Evolutionary conservation across 2,797 vertebrate species (phyloP).

Genomic region (Pantherophis alleghaniensis): DNA sequence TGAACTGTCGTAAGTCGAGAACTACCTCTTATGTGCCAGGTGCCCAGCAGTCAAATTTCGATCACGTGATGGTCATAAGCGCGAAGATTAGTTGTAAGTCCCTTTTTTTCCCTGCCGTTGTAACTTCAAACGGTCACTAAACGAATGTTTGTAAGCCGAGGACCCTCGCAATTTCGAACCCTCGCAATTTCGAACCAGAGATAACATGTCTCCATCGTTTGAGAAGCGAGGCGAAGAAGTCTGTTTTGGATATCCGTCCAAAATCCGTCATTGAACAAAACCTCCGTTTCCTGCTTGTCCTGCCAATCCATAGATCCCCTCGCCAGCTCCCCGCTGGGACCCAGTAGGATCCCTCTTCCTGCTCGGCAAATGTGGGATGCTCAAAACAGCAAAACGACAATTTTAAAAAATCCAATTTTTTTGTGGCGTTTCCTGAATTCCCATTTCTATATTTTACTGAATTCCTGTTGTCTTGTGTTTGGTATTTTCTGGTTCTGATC

Average conservation of each 20-base stretch:
- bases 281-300: slow-evolving; percentile 40
- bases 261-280: slow-evolving; percentile 47
- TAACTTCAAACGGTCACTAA: too few species aligned
- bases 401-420: accelerated
- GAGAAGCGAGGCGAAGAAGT: slow-evolving; percentile 59
- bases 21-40: too few species aligned
- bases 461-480: not conserved
- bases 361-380: not conserved
- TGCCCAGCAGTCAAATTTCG: too few species aligned
- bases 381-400: not conserved
- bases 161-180: not conserved
- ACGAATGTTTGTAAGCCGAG: too few species aligned
- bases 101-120: too few species aligned
- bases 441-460: not conserved
- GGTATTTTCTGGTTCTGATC: not conserved
- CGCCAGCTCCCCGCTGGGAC: slow-evolving; percentile 22
- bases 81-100: too few species aligned
- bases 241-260: slow-evolving; percentile 39
- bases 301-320: slow-evolving; percentile 36
- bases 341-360: not conserved
- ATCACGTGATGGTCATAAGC: too few species aligned
- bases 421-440: not conserved
- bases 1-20: too few species aligned
- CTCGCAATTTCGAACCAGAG: slow-evolving; percentile 38
- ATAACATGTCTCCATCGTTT: slow-evolving; percentile 34